Base-by-base conservation (phyloP, 2,888 invertebrate genomes). In the Harpagoxenus sublaevis region DNA sequence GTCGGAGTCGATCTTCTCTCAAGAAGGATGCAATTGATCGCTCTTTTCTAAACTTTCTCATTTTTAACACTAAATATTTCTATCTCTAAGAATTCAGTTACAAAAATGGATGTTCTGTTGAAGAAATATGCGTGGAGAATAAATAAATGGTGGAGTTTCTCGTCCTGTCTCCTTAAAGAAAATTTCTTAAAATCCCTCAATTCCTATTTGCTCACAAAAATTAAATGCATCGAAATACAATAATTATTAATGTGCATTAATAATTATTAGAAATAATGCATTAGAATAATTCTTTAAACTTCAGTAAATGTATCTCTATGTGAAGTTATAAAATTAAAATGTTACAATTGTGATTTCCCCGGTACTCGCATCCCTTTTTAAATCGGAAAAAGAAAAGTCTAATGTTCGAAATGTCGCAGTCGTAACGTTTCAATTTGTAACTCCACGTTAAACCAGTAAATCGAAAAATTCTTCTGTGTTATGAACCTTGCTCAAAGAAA, bases 401-500 rank as follows among this genome's bases (percentile, higher is more conserved):
- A 66, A 15, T 42, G 77, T 66, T 39, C 66, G 53, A 78, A 48
- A 70, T 9, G 23, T 70, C 57, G 31, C 23, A 45, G 10, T 57
- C 48, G 70, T 57, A 35, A 70, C 18, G 15, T 70, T 79, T 70
- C 79, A 70, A 79, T 79, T 79, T 70, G 48, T 70, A 70, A 79
- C 45, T 70, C 23, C 23, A 57, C 23, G 12, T 57, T 45, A 15
- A 45, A 78, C n/a, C n/a, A 23, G 23, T 45, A 68, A 53, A 77
- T 28, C 28, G 28, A 53, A 65, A 79, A 79, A 79, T 70, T 60
- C 45, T 45, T 68, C 35, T 31, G n/a, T 31, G n/a, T 35, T 35
- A 68, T 68, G 48, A 71, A 42, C 12, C 10, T 39, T 42, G 8
- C 48, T 62, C 9, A n/a, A 51, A 51, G 31, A n/a, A n/a, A 68